These are phyloP conservation scores for Poeciliopsis turneri DNA, from an alignment of 2,797 vertebrate species.

Conservation along the genomic window DNA sequence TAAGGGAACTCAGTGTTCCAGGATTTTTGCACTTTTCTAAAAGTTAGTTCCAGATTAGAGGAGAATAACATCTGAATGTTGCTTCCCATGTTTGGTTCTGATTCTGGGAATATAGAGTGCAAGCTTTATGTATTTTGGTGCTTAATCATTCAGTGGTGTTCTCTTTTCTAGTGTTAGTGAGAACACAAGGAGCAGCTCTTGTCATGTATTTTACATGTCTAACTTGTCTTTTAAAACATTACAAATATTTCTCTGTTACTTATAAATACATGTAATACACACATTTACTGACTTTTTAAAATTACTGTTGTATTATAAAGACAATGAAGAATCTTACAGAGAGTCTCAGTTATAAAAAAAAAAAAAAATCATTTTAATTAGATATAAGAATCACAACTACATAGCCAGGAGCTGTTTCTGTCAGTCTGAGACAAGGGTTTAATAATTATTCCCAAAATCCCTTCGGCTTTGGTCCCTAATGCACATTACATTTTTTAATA, in stretches of 20 bases:
- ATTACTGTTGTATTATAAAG: background rate
- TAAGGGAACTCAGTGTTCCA: too few relatives aligned
- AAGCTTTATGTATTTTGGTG: background rate
- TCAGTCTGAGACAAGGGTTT: constrained; percentile 4
- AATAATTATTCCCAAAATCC: constrained; percentile 13
- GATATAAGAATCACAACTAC: constrained; percentile 24
- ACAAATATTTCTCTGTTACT: background rate
- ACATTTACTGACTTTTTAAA: background rate
- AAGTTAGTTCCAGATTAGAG: too few relatives aligned
- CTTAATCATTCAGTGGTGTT: background rate
- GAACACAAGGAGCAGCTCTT: background rate
- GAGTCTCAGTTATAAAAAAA: background rate
- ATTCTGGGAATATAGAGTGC: background rate
- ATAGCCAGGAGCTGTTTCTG: constrained; percentile 14
- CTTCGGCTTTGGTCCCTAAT: background rate
- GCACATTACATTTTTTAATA: background rate
- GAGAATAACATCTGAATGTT: background rate
- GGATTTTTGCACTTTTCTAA: too few relatives aligned
- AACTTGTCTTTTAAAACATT: background rate
- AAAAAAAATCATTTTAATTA: constrained; percentile 17
- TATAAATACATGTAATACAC: background rate
- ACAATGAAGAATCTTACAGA: background rate
- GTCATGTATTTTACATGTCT: background rate
- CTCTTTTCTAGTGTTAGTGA: background rate
- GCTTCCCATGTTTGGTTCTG: background rate